Conservation (phyloP, 2,888 invertebrate genomes). For the Acanthosepion pharaonis region DNA sequence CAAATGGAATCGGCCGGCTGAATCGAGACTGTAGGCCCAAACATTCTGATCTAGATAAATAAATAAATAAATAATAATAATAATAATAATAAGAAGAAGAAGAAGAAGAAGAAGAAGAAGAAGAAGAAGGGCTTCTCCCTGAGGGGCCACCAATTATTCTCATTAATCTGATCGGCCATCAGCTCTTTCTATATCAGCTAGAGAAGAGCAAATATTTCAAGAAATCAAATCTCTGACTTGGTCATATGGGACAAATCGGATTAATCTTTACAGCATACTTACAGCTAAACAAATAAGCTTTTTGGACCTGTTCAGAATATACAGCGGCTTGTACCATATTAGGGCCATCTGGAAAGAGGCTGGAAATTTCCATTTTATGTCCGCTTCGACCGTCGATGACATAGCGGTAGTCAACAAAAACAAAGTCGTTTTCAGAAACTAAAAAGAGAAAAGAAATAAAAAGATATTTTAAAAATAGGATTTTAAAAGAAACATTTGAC, state of each 20-base stretch:
- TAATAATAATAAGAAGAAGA: neutral
- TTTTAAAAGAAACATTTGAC: too few relatives aligned
- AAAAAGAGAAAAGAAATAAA: neutral
- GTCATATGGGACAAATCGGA: neutral
- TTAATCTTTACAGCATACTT: neutral
- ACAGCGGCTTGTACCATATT: neutral
- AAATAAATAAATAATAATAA: conserved; percentile 18
- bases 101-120: neutral
- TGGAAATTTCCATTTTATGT: neutral
- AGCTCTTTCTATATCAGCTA: too few relatives aligned
- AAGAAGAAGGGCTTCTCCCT: neutral
- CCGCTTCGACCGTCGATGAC: neutral
- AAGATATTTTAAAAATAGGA: neutral
- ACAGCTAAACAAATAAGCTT: neutral
- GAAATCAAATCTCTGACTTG: too few relatives aligned
- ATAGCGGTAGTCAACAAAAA: neutral
- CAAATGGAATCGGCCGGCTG: neutral
- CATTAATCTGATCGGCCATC: too few relatives aligned
- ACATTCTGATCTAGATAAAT: neutral
- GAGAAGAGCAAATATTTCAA: too few relatives aligned
- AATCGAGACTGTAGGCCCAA: neutral
- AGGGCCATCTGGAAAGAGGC: neutral
- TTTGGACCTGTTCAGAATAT: neutral
- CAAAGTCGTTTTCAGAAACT: neutral
- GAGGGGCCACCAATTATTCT: too few relatives aligned